Evolutionary conservation across 2,888 invertebrate species (phyloP), one percentile per base, ranked within the genome.

Genomic region (Cerastis rubricosa): DNA sequence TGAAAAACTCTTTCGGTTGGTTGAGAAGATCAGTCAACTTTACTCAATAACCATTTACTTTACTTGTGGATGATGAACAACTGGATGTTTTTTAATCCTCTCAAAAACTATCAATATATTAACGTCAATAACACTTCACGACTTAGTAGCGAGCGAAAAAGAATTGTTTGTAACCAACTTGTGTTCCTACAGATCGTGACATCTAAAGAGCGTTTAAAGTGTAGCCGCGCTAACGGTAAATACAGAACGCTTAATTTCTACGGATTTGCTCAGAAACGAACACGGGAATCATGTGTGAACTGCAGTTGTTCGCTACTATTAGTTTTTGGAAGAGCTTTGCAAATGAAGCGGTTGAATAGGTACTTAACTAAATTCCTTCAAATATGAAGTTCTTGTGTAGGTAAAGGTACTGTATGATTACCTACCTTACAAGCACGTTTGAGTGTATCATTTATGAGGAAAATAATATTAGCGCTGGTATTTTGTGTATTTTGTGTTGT

Each of bases 201-300:
- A 59, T 79, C 35, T 35, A 14, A 14, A 25, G 25, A 43, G 9
- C 17, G 35, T 40, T 51, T 75, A 61, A 76, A 76, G 22, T 77
- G 47, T 71, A 76, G 47, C 63, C 40, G 77, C 66, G 77, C 73
- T 76, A 61, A 75, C 74, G 57, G 89, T 85, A 89, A 91, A 90
- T 87, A 88, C 88, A 79, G 88, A 84, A 71, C 65, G 89, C 85
- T 91, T 91, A 91, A 91, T 91, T 90, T 91, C 91, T 87, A 84
- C 87, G 90, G 91, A 90, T 91, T 90, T 89, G 86, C 85, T 80
- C 86, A 87, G 85, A 85, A 84, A 85, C 84, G 87, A 88, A 88
- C 88, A 85, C 78, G 80, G 79, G 83, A 75, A 88, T 87, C 87
- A 88, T 90, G 90, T 87, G 89, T 70, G 76, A 76, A 87, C 54